phyloP scores from a whole-genome alignment of 2,113 vertebrate genomes.

The Cynoglossus semilaevis region DNA sequence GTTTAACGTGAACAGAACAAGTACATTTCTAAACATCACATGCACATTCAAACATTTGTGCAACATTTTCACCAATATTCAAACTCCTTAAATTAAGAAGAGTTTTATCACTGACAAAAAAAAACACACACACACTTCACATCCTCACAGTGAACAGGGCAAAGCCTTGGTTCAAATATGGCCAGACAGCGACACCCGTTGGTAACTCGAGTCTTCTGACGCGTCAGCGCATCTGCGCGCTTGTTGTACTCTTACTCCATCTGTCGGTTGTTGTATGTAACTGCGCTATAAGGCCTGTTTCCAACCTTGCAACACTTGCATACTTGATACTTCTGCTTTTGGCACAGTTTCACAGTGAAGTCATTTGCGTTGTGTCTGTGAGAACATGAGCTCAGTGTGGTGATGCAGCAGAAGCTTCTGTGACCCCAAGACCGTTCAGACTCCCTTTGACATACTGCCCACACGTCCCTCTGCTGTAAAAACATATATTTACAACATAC shows the following conservation, averaged over 20 bases:
- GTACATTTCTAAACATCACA: too few species aligned
- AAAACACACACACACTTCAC: background rate
- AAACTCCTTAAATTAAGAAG: background rate
- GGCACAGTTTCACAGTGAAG: background rate
- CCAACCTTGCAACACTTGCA: too few species aligned
- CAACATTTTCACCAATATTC: too few species aligned
- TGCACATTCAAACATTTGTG: too few species aligned
- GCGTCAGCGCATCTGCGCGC: fast-evolving
- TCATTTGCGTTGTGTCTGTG: background rate
- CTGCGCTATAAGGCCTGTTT: background rate
- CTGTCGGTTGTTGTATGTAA: background rate
- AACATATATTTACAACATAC: too few species aligned
- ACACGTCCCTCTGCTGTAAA: too few species aligned
- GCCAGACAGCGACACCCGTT: slow-evolving; percentile 40
- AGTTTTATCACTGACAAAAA: background rate
- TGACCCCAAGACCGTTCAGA: too few species aligned
- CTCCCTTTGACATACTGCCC: too few species aligned
- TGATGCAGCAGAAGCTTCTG: background rate
- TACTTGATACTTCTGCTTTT: background rate
- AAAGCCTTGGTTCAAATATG: background rate
- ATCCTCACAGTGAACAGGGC: too few species aligned
- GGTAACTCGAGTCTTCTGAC: background rate
- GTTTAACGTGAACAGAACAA: too few species aligned
- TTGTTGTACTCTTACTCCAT: slow-evolving; percentile 15
- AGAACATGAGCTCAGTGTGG: background rate